These are phyloP conservation scores for Thymelicus acteon DNA, from an alignment of 2,888 invertebrate species.

Conservation along the genomic window DNA sequence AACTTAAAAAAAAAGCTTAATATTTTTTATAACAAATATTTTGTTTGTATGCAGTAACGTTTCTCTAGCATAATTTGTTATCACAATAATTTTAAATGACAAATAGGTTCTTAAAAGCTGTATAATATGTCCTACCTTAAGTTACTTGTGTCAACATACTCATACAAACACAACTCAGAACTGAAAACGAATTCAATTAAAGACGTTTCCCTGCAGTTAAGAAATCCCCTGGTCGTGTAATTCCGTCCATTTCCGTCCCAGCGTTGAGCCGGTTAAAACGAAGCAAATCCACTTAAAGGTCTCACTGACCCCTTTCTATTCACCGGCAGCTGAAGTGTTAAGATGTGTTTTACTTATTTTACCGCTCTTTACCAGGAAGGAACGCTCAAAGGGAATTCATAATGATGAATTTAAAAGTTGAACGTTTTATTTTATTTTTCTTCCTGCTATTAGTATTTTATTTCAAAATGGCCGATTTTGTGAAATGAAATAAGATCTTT, in stretches of 20 bases:
- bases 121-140: no score
- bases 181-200: slow-evolving; percentile 6
- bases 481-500: not conserved
- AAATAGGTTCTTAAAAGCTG: no score
- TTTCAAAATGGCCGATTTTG: not conserved
- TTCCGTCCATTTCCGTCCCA: slow-evolving; percentile 24
- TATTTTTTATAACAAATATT: no score
- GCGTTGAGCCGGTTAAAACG: slow-evolving; percentile 21
- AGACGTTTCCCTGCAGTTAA: slow-evolving; percentile 11
- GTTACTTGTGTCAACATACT: no score
- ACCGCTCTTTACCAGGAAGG: slow-evolving; percentile 9
- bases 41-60: no score
- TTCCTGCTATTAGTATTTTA: slow-evolving; percentile 5
- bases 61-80: no score
- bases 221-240: slow-evolving; percentile 26
- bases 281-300: slow-evolving; percentile 34
- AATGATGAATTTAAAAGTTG: slow-evolving; percentile 24
- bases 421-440: slow-evolving; percentile 4
- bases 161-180: not conserved
- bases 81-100: no score
- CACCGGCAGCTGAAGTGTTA: slow-evolving; percentile 30
- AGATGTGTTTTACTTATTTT: slow-evolving; percentile 36
- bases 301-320: slow-evolving; percentile 37
- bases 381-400: slow-evolving; percentile 22
- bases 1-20: no score